Percentiles rank a stretch among this genome's conserved stretches.
Conservation (phyloP, 1,140 invertebrate genomes). For the Drosophila ogumai region DNA sequence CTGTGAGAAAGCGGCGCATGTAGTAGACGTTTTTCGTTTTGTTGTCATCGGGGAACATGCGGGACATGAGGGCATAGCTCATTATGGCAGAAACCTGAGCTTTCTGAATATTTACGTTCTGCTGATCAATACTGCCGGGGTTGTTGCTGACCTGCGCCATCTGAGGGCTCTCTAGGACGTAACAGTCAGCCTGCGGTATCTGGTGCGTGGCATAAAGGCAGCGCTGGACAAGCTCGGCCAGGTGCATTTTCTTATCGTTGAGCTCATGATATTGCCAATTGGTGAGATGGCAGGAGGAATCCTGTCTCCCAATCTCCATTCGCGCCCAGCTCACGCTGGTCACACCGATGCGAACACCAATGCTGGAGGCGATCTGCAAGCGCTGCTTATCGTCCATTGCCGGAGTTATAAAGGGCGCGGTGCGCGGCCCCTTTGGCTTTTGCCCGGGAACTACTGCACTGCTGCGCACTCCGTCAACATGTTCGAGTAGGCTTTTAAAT, state of each 20-base stretch:
- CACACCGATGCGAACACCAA: conserved; percentile 75
- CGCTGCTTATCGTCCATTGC: conserved; percentile 52
- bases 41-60: conserved; percentile 19
- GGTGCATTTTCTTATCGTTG: conserved; percentile 77
- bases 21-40: conserved; percentile 65
- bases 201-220: conserved; percentile 69
- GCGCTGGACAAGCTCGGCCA: conserved; percentile 67
- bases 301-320: conserved; percentile 38
- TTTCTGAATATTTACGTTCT: conserved; percentile 82
- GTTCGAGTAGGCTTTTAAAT: conserved; percentile 64
- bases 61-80: conserved; percentile 61
- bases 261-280: conserved; percentile 80
- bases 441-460: background rate
- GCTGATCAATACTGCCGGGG: conserved; percentile 77
- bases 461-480: background rate
- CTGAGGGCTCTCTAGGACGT: conserved; percentile 78
- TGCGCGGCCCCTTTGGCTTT: conserved; percentile 24
- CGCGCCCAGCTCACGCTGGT: conserved; percentile 77
- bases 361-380: conserved; percentile 44
- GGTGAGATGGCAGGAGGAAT: conserved; percentile 47
- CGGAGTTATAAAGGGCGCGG: conserved; percentile 68
- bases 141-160: conserved; percentile 71
- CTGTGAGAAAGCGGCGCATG: conserved; percentile 66
- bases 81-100: conserved; percentile 72
- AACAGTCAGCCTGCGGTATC: conserved; percentile 77